Conservation (phyloP, 2,888 invertebrate species). For the Sinopyrophorus schimmeli region DNA sequence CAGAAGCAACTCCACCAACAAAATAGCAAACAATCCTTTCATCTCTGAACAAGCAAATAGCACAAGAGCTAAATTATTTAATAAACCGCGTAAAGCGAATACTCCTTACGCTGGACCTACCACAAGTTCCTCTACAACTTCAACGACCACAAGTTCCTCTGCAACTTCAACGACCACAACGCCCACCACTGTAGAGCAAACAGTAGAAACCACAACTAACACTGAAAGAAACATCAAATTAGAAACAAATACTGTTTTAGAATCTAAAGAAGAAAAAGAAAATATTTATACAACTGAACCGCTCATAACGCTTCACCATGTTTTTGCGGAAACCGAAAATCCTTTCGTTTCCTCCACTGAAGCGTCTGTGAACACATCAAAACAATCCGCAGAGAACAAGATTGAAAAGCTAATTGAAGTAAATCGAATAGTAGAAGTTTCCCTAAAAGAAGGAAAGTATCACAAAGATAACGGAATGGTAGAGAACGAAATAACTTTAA, state of each 20-base stretch:
- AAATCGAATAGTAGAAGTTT: conserved; percentile 70
- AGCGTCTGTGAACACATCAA: conserved; percentile 47
- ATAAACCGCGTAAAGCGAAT: conserved; percentile 45
- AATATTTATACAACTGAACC: conserved; percentile 40
- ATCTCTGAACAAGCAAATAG: conserved; percentile 1
- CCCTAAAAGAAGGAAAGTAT: conserved; percentile 66
- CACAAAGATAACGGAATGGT: conserved; percentile 58
- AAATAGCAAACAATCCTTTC: conserved; percentile 9
- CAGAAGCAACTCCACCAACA: background rate
- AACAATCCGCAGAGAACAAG: conserved; percentile 52
- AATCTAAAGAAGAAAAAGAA: background rate
- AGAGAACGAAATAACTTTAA: conserved; percentile 62
- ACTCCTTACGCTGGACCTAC: conserved; percentile 45
- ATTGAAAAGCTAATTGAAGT: conserved; percentile 68
- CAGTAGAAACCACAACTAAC: conserved; percentile 16
- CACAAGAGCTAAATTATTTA: conserved; percentile 44
- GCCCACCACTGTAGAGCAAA: conserved; percentile 8
- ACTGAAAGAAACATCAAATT: background rate
- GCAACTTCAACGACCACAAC: conserved; percentile 41
- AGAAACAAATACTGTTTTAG: background rate
- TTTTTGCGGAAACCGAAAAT: conserved; percentile 55
- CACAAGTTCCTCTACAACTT: conserved; percentile 18
- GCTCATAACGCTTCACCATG: conserved; percentile 54
- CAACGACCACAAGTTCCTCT: conserved; percentile 40
- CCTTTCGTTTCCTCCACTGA: conserved; percentile 35